Evolutionary conservation across 64 coral and sea anemone species (phyloP).

Genomic region (Acropora yongei): DNA sequence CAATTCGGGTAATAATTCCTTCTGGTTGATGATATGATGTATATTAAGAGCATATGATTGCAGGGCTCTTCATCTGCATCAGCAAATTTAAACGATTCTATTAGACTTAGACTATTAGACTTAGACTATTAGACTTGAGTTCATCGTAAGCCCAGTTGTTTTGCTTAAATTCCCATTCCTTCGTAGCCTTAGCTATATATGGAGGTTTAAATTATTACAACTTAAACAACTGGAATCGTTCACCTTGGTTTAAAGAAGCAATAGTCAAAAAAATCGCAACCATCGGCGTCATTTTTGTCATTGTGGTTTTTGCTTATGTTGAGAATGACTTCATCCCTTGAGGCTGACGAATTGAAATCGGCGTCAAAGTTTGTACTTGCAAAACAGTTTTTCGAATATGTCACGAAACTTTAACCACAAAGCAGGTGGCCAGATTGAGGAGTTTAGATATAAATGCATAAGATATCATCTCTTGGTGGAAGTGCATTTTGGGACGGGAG

Average conservation of each 20-base stretch:
- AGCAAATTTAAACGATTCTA: too few relatives aligned
- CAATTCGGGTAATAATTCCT: too few relatives aligned
- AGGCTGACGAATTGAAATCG: neutral
- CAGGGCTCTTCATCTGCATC: too few relatives aligned
- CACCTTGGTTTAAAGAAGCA: neutral
- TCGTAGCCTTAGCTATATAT: neutral
- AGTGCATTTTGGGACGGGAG: too few relatives aligned
- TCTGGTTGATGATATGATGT: too few relatives aligned
- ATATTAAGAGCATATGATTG: too few relatives aligned
- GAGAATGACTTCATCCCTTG: neutral
- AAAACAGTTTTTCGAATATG: neutral
- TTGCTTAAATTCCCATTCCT: neutral
- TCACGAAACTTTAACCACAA: constrained; percentile 1
- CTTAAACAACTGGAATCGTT: neutral
- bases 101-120: too few relatives aligned
- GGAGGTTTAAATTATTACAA: neutral
- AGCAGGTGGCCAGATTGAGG: neutral
- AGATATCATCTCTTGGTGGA: neutral
- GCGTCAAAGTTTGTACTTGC: neutral
- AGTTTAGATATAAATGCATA: neutral
- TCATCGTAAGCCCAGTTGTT: too few relatives aligned
- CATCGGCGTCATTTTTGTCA: neutral
- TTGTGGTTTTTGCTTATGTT: neutral
- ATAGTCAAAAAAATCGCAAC: neutral
- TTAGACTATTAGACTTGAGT: too few relatives aligned